Conservation (phyloP, 2,113 vertebrate genomes). For the Pomatostomus ruficeps region DNA sequence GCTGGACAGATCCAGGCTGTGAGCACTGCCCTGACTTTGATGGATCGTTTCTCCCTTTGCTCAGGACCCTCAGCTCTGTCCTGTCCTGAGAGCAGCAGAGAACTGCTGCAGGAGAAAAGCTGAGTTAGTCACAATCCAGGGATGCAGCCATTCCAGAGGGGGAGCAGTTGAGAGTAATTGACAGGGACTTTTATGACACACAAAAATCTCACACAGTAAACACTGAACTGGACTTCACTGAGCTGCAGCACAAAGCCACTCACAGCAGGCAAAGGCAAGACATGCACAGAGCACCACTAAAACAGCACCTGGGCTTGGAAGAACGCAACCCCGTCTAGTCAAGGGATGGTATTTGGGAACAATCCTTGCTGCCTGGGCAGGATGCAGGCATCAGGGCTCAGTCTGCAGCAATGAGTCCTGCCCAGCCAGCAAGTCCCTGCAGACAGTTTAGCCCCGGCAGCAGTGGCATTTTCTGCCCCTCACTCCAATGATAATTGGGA, state of each 20-base stretch:
- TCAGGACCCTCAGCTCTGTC: not conserved
- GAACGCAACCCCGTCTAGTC: no score
- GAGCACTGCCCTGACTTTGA: not conserved
- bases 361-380: no score
- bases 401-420: not conserved
- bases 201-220: not conserved
- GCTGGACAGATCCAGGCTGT: not conserved
- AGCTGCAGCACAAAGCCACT: no score
- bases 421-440: not conserved
- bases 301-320: no score
- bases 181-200: not conserved
- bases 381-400: no score
- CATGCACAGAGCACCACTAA: no score
- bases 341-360: no score
- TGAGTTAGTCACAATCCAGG: not conserved
- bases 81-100: not conserved
- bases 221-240: no score
- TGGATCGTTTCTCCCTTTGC: not conserved
- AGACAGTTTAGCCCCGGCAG: not conserved
- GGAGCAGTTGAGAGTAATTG: not conserved
- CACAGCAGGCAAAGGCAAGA: no score
- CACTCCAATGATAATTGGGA: no score
- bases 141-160: not conserved
- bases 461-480: not conserved
- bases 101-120: not conserved